Evolutionary conservation across 2,113 vertebrate genomes (phyloP), one percentile per base, ranked within the genome.

Genomic region (Salminus brasiliensis): DNA sequence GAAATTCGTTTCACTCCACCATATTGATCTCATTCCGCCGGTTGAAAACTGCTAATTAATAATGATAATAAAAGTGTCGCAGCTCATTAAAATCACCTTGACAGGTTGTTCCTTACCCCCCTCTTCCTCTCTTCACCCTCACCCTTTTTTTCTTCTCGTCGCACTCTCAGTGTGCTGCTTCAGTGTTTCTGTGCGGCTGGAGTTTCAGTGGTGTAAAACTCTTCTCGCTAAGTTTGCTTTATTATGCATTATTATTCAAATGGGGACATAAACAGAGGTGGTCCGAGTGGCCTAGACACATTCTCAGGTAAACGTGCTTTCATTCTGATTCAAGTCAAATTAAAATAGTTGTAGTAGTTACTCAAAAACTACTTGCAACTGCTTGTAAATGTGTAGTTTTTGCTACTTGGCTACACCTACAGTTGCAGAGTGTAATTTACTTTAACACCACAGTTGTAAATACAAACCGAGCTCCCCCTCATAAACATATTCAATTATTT

Each of bases 31-130:
- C 95, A 95, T 95, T 95, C 92, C 89, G 93, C 94, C 91, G 92
- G 94, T 95, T 95, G 95, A 97, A 96, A 91, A 96, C 95, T 93
- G 95, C 95, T 97, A 97, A 98, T 97, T 97, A 97, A 97, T 97
- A 97, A 96, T 97, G 96, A 97, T 98, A 96, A 98, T 97, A 96
- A 97, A 97, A 96, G 94, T 95, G 96, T 95, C 96, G 94, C 87
- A 89, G 94, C 92, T 95, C 94, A 95, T 98, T 97, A 97, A 95
- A 96, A 95, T 96, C 94, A 95, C 95, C 91, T 85, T 85, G 85
- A 88, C 78, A 34, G 82, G 85, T 81, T 86, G 84, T 83, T 86
- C 87, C 85, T 83, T 63, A 2, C 65, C 76, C 52, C 7, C 23
- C 75, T 27, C 57, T 41, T 41, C 32, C 49, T 32, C 67, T 23